Evolutionary conservation across 2,113 vertebrate species (phyloP).

Genomic region (Apaloderma vittatum): DNA sequence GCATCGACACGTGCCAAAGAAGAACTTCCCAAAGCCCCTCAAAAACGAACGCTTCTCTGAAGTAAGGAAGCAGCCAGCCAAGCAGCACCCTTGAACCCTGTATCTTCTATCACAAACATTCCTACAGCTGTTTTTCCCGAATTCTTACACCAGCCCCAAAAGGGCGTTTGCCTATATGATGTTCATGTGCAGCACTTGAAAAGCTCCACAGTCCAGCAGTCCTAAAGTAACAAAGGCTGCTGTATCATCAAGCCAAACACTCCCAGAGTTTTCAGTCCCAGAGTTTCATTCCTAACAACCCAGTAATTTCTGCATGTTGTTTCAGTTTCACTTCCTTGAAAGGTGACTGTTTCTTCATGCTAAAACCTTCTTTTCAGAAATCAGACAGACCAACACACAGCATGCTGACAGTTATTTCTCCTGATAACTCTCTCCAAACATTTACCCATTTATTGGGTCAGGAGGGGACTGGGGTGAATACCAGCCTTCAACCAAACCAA

Average conservation of each 20-base stretch:
- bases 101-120: background rate
- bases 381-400: background rate
- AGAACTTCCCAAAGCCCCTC: fast-evolving
- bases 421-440: background rate
- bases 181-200: background rate
- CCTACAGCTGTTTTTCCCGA: background rate
- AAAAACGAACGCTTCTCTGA: fast-evolving
- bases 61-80: background rate
- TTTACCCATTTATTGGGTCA: fast-evolving
- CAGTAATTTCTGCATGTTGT: fast-evolving
- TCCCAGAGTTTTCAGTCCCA: background rate
- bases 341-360: background rate
- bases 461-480: background rate
- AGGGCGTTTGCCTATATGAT: background rate
- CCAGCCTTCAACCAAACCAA: background rate
- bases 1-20: background rate
- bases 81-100: background rate
- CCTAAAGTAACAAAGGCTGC: background rate
- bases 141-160: background rate
- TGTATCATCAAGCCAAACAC: background rate
- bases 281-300: background rate
- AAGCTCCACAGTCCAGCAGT: background rate
- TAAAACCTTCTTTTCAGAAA: background rate
- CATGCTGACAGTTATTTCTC: background rate
- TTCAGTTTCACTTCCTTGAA: background rate